phyloP scores from a whole-genome alignment of 2,113 vertebrate genomes.

The Mobula hypostoma region DNA sequence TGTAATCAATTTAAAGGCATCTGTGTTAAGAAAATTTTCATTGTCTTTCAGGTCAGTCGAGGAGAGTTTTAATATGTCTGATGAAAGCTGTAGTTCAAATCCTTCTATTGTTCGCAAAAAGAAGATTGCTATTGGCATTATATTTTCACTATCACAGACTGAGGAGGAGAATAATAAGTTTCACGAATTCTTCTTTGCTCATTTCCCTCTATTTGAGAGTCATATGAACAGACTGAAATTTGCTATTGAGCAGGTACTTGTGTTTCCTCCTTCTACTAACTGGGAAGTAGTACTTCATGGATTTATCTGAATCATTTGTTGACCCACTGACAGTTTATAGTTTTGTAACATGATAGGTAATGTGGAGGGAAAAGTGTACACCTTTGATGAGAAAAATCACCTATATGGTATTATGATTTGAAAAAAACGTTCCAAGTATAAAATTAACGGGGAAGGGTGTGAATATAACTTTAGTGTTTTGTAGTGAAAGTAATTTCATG shows the following conservation, averaged over 20 bases:
- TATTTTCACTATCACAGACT: slow-evolving; percentile 83
- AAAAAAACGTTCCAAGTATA: background rate
- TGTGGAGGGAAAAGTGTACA: background rate
- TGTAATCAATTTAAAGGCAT: background rate
- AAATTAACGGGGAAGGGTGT: background rate
- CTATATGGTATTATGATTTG: background rate
- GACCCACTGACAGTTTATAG: background rate
- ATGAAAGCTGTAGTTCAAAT: slow-evolving; percentile 77
- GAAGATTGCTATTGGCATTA: slow-evolving; percentile 95
- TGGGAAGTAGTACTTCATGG: background rate
- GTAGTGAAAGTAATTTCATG: background rate
- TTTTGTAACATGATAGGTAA: background rate
- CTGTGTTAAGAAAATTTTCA: background rate
- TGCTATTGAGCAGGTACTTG: slow-evolving; percentile 85
- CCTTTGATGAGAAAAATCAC: background rate
- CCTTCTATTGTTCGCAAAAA: slow-evolving; percentile 86
- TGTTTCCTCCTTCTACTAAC: background rate
- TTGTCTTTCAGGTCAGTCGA: slow-evolving; percentile 76
- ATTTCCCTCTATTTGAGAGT: slow-evolving; percentile 98
- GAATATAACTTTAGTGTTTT: background rate
- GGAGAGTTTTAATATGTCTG: slow-evolving; percentile 97
- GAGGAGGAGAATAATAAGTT: slow-evolving; percentile 88
- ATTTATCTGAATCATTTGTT: slow-evolving; percentile 1
- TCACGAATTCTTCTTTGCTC: slow-evolving; percentile 97
- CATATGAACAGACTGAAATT: slow-evolving; percentile 98